Evolutionary conservation across 2,113 vertebrate species (phyloP), one percentile per base, ranked within the genome.

Genomic region (Carassius gibelio): DNA sequence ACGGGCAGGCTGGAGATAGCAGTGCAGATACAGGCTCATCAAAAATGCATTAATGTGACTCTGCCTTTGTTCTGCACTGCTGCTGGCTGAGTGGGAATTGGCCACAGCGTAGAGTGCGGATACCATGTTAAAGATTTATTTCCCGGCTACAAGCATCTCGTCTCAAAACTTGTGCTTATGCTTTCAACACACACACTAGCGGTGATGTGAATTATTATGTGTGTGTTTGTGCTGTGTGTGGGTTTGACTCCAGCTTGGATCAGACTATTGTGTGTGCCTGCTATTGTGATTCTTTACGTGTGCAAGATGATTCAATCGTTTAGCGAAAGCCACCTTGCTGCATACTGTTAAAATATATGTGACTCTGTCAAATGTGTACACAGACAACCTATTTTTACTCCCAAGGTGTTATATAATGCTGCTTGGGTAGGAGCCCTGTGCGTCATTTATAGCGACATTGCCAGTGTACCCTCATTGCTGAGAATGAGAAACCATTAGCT

Each of bases 41-140:
- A 93, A 91, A 91, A 45, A 90, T 91, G 83, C 88, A 92, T 89
- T 87, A 83, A 85, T 88, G 88, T 86, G 84, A 89, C 83, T 75
- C 87, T 82, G 76, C 82, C 83, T 81, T 78, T 87, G 38, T 78
- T 85, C 75, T 85, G 62, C 75, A 72, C 66, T n/a, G 50, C 75
- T 81, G 68, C 84, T 52, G 30, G 36, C 36, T 82, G 71, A 75
- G 59, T 50, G 50, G 42, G 72, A 75, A 76, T 57, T 76, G 84
- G 26, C 66, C 34, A 66, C 42, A 64, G 36, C 21, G 5, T 38
- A 59, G 80, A 76, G 80, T 75, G 38, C 8, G 50, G 48, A 82
- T 30, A 19, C 62, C 62, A 68, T 55, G 45, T 83, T 68, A 71
- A 86, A 86, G 61, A 86, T 86, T 69, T 82, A 77, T 66, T 38